phyloP scores from a whole-genome alignment of 2,113 vertebrate species.

The Oxygymnocypris stewartii region DNA sequence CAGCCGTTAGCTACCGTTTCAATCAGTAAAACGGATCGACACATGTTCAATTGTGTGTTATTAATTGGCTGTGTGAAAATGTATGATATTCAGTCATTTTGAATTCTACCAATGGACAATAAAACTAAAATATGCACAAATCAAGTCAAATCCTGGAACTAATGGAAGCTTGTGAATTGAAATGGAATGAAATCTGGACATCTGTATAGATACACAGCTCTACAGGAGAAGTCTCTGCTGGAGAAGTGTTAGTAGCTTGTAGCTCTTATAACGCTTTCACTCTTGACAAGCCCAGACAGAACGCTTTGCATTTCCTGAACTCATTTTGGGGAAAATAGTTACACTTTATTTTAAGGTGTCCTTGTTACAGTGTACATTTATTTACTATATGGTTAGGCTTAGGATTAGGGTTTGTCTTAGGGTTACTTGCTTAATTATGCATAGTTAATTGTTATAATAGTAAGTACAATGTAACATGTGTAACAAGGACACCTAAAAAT shows the following conservation, averaged over 20 bases:
- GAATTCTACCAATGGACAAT: background rate
- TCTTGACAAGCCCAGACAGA: constrained; percentile 1
- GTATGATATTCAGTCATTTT: background rate
- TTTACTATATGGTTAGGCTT: no score
- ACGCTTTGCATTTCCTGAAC: background rate
- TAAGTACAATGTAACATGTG: no score
- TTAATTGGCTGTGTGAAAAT: background rate
- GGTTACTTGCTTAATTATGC: no score
- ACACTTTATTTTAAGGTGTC: no score
- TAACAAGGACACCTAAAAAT: no score
- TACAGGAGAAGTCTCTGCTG: background rate
- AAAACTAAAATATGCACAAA: background rate
- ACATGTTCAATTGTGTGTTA: background rate
- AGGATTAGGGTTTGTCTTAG: no score
- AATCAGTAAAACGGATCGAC: background rate
- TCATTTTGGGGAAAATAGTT: background rate
- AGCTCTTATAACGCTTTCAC: background rate
- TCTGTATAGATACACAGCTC: background rate
- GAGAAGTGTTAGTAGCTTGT: background rate
- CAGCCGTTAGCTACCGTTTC: no score
- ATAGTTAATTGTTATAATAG: no score
- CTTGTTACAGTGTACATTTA: no score
- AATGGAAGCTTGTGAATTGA: background rate
- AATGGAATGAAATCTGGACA: background rate
- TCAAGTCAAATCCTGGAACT: background rate